These are phyloP conservation scores for Hystrix cristata DNA, from an alignment of 2,113 vertebrate genomes.

Conservation along the genomic window DNA sequence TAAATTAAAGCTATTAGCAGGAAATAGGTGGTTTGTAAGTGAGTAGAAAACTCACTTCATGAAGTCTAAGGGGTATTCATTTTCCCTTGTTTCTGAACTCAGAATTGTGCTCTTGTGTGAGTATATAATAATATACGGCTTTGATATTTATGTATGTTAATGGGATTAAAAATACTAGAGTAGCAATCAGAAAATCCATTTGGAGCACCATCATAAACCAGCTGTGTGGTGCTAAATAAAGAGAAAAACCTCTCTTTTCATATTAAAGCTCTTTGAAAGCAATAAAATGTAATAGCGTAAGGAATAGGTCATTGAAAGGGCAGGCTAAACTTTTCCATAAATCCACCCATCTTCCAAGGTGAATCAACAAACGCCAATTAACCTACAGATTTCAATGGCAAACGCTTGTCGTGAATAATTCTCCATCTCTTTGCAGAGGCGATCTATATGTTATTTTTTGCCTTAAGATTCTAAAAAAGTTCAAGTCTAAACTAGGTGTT, in stretches of 20 bases:
- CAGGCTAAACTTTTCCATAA: not conserved
- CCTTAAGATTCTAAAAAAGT: not conserved
- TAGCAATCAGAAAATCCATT: not conserved
- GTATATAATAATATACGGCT: not conserved
- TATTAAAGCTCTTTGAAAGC: not conserved
- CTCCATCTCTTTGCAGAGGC: not conserved
- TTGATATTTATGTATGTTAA: not conserved
- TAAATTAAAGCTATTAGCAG: constrained; percentile 18
- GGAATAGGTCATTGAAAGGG: not conserved
- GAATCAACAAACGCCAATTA: not conserved
- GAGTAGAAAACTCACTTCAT: not conserved
- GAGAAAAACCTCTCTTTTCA: not conserved
- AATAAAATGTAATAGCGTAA: not conserved
- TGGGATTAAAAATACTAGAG: not conserved
- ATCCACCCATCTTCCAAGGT: not conserved
- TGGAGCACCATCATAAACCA: not conserved
- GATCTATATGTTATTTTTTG: not conserved
- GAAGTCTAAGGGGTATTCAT: not conserved
- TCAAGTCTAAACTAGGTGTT: not conserved
- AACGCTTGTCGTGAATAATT: not conserved
- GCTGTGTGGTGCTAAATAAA: not conserved
- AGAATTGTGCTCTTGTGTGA: not conserved
- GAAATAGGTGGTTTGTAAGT: not conserved
- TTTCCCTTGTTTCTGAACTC: constrained; percentile 13
- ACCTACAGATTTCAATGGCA: not conserved